Evolutionary conservation across 2,797 vertebrate species (phyloP).

Genomic region (Coluber constrictor): DNA sequence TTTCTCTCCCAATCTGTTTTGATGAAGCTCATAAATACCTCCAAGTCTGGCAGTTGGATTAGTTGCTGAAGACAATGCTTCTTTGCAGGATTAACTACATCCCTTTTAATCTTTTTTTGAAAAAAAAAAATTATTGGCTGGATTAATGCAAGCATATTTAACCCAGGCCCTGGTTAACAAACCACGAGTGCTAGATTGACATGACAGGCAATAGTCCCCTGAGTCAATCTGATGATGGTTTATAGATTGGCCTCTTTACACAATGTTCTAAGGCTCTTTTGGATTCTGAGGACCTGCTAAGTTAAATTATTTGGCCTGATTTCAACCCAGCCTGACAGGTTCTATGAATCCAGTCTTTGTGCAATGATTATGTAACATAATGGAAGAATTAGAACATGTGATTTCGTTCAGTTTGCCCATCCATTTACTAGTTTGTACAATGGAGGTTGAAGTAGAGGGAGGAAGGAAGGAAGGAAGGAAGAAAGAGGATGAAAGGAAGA

Average conservation of each 20-base stretch:
- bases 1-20: constrained; percentile 20
- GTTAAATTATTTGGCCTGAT: not conserved
- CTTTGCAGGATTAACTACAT: not conserved
- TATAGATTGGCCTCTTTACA: not conserved
- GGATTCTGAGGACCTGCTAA: not conserved
- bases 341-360: not conserved
- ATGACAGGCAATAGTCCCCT: not conserved
- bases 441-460: not conserved
- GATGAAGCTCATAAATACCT: constrained; percentile 53
- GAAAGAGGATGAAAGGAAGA: not conserved
- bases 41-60: constrained; percentile 29
- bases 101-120: not conserved
- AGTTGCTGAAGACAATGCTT: constrained; percentile 15
- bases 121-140: not conserved
- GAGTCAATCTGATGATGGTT: not conserved
- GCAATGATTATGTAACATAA: not conserved
- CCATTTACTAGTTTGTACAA: not conserved
- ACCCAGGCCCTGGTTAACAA: not conserved
- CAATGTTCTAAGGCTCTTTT: not conserved
- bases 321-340: not conserved
- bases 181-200: not conserved
- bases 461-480: not conserved
- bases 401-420: not conserved
- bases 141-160: not conserved
- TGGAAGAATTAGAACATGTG: not conserved